Evolutionary conservation across 2,888 invertebrate genomes (phyloP), one percentile per base, ranked within the genome.

Genomic region (Caenorhabditis afra): DNA sequence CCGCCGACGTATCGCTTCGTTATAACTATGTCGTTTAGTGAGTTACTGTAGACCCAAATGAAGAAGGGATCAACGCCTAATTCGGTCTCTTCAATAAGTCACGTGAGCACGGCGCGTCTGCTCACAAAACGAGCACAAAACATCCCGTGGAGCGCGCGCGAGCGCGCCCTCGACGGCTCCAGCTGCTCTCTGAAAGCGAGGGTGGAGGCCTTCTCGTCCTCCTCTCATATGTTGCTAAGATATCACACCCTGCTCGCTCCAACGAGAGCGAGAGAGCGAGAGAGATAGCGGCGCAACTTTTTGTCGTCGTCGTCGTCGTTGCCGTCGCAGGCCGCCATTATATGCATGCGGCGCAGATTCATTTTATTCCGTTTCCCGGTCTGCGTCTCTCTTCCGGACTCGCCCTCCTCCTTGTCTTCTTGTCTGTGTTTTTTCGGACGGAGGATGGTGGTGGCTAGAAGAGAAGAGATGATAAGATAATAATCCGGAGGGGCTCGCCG

Each of bases 361-460:
- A 44, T 50, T 59, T 61, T 3, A 41, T 41, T 41, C 41, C 11
- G 41, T 61, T 20, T 70, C 61, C 53, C 47, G 37, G 50, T 41
- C 68, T 68, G 68, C 68, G 68, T 68, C 68, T 68, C 68, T 14
- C n/a, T n/a, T n/a, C n/a, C n/a, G n/a, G n/a, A n/a, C n/a, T n/a
- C n/a, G n/a, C 35, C 7, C 5, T 1, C 29, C 35, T 53, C 16
- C 16, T 3, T 2, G 22, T 22, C 52, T n/a, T 35, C 37, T 52
- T 14, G n/a, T 29, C 47, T 47, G 20, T 41, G 20, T 61, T 45
- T 29, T 49, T 50, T 49, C 20, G 37, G 39, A 16, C 41, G 47
- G 47, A n/a, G 16, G 50, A 58, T 61, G 14, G 47, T 20, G 50
- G 58, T 61, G 14, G 47, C 8, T 47, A 16, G 47, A 47, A n/a